phyloP scores from a whole-genome alignment of 1,140 invertebrate genomes.

The Ceratina australensis region DNA sequence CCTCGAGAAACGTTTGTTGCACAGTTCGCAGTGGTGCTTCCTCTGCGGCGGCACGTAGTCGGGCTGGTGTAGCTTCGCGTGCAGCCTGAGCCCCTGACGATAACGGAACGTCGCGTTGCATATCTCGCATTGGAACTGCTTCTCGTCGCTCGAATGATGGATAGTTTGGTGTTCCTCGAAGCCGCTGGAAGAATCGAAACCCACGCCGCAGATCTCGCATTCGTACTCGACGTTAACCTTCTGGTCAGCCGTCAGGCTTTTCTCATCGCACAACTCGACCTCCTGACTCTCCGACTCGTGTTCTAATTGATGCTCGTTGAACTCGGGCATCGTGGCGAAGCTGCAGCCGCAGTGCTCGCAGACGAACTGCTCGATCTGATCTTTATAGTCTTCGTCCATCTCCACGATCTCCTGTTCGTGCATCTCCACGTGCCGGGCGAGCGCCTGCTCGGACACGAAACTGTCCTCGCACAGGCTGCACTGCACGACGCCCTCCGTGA shows the following conservation, averaged over 20 bases:
- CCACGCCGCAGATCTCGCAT: slow-evolving; percentile 86
- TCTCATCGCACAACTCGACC: slow-evolving; percentile 73
- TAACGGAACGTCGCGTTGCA: slow-evolving; percentile 79
- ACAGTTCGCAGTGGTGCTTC: slow-evolving; percentile 76
- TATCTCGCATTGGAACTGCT: slow-evolving; percentile 77
- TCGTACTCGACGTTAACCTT: slow-evolving; percentile 73
- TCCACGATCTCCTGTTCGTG: slow-evolving; percentile 32
- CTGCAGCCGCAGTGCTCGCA: slow-evolving; percentile 75
- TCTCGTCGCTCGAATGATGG: slow-evolving; percentile 61
- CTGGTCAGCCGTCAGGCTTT: slow-evolving; percentile 72
- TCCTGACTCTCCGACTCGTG: slow-evolving; percentile 59
- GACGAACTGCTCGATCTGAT: slow-evolving; percentile 54
- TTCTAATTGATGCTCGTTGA: slow-evolving; percentile 70
- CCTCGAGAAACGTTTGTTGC: slow-evolving; percentile 77
- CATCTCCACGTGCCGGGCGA: slow-evolving; percentile 65
- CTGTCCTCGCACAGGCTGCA: slow-evolving; percentile 73
- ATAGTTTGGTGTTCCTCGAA: slow-evolving; percentile 74
- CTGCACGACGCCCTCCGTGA: slow-evolving; percentile 56
- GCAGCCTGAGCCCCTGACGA: slow-evolving; percentile 78
- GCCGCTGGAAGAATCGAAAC: slow-evolving; percentile 73
- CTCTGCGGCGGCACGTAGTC: slow-evolving; percentile 78
- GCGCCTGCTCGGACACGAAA: slow-evolving; percentile 74
- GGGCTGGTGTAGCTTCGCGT: slow-evolving; percentile 80
- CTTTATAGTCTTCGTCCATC: not conserved
- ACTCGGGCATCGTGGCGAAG: slow-evolving; percentile 61